phyloP scores from a whole-genome alignment of 2,888 invertebrate species.

The Aelia acuminata region DNA sequence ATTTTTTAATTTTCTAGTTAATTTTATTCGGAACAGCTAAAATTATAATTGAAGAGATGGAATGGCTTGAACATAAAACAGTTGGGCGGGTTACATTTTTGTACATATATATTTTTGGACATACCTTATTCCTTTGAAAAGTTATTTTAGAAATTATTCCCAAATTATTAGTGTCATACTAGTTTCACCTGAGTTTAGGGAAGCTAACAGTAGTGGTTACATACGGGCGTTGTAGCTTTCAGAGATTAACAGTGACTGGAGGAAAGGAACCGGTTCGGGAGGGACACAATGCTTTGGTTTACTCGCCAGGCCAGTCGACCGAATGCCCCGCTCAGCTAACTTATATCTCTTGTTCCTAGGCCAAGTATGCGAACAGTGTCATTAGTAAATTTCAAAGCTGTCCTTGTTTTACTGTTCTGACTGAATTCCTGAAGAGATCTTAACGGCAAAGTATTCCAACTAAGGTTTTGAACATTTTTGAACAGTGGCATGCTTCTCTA shows the following conservation, averaged over 20 bases:
- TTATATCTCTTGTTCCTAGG: background rate
- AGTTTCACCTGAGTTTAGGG: background rate
- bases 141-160: too few species aligned
- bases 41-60: background rate
- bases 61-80: background rate
- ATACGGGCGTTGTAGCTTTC: background rate
- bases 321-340: background rate
- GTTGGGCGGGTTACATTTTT: too few species aligned
- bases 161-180: background rate
- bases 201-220: background rate
- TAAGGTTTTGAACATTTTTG: too few species aligned
- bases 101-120: too few species aligned
- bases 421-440: background rate
- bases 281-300: background rate
- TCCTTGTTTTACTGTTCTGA: background rate
- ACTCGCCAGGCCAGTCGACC: background rate
- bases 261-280: background rate
- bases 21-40: background rate
- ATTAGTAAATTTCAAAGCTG: background rate
- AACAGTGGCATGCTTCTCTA: too few species aligned
- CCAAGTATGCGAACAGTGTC: background rate
- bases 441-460: background rate
- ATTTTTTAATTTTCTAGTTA: background rate
- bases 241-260: slow-evolving; percentile 27
- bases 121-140: too few species aligned